Percentiles rank a stretch among this genome's conserved stretches.
Evolutionary conservation across 2,888 invertebrate genomes (phyloP).

Genomic region (Eremobia ochroleuca): DNA sequence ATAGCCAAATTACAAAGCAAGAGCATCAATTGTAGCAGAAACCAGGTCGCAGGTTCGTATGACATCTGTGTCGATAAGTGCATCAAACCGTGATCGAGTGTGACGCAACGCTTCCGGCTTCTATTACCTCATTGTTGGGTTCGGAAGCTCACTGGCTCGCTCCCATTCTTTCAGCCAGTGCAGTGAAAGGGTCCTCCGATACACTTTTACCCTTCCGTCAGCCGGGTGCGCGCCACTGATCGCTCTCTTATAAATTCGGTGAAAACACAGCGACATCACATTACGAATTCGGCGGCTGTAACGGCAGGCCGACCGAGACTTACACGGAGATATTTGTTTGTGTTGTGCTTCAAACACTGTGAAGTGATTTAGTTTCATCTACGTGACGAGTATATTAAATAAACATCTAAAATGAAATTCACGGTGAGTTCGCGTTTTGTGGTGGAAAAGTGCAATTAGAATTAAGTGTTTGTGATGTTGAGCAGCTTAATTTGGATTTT

Average conservation of each 20-base stretch:
- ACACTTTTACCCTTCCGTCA: constrained; percentile 88
- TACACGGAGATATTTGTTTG: constrained; percentile 75
- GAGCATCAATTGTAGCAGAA: constrained; percentile 43
- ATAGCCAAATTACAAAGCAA: constrained; percentile 34
- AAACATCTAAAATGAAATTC: constrained; percentile 89
- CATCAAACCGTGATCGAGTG: constrained; percentile 81
- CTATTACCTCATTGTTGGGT: constrained; percentile 88
- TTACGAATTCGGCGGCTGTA: constrained; percentile 90
- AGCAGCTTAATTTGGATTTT: constrained; percentile 43
- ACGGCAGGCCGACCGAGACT: constrained; percentile 83
- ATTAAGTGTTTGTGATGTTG: constrained; percentile 65
- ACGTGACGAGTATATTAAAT: constrained; percentile 82
- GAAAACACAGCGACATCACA: constrained; percentile 88
- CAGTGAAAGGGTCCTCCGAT: constrained; percentile 90
- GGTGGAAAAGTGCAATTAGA: constrained; percentile 70
- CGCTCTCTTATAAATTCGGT: constrained; percentile 90
- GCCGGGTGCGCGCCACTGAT: constrained; percentile 80
- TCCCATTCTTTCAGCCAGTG: constrained; percentile 89
- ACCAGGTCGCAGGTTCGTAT: constrained; percentile 63
- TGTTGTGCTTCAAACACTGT: constrained; percentile 79
- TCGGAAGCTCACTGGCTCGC: constrained; percentile 86
- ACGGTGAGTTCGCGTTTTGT: constrained; percentile 88
- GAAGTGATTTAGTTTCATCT: constrained; percentile 87
- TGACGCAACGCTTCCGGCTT: constrained; percentile 87
- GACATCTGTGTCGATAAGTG: constrained; percentile 80